Percentiles rank a stretch among this genome's conserved stretches.
Evolutionary conservation across 2,113 vertebrate species (phyloP).

Genomic region (Malurus melanocephalus): DNA sequence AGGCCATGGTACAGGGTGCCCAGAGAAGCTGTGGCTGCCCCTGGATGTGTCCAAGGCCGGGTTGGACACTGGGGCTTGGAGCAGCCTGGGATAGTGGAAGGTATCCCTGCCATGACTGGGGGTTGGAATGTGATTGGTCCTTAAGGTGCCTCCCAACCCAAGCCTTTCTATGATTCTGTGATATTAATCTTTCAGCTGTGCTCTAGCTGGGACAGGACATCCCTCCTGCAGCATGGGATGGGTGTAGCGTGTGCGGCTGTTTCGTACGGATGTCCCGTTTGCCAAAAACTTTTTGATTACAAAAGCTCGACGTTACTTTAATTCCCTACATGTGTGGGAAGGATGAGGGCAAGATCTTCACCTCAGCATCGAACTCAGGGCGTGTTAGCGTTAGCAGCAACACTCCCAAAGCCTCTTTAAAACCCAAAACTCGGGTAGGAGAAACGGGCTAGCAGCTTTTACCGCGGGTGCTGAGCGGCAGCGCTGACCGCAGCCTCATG

Average conservation of each 20-base stretch:
- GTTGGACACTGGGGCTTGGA: background rate
- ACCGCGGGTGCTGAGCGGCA: background rate
- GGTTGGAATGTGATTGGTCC: background rate
- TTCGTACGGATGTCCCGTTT: rapidly evolving
- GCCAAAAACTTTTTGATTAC: background rate
- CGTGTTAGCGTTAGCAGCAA: rapidly evolving
- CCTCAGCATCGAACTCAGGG: background rate
- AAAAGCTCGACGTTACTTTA: background rate
- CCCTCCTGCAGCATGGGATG: background rate
- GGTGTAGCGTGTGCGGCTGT: rapidly evolving
- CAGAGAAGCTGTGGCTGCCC: background rate
- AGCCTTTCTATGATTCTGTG: background rate
- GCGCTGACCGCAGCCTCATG: rapidly evolving
- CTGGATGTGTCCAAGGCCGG: background rate
- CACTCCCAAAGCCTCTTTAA: background rate
- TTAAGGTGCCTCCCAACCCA: background rate
- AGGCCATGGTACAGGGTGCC: background rate
- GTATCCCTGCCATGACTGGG: background rate
- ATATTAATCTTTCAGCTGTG: background rate
- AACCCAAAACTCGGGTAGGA: rapidly evolving
- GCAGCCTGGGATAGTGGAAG: background rate
- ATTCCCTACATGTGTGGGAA: background rate
- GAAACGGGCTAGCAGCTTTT: rapidly evolving
- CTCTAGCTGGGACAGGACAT: background rate
- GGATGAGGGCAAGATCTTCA: background rate